Conservation (phyloP, 2,888 invertebrate genomes). For the Epicampocera succincta region DNA sequence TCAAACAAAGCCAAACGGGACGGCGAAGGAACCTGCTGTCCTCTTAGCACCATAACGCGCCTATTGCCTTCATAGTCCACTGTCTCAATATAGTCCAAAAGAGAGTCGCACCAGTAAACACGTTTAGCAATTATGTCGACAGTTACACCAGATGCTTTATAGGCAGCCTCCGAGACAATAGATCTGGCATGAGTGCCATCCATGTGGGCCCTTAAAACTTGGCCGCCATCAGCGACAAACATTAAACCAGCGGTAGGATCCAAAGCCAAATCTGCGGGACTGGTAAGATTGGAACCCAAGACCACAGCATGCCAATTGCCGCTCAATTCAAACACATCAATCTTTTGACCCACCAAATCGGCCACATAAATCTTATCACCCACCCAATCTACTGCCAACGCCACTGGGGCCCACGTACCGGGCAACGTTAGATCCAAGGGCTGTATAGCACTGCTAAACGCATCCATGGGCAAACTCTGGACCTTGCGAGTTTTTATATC, state of each 20-base stretch:
- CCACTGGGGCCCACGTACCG: slow-evolving; percentile 94
- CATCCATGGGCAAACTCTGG: slow-evolving; percentile 82
- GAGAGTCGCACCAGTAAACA: slow-evolving; percentile 97
- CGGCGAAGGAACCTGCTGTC: slow-evolving; percentile 93
- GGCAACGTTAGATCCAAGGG: slow-evolving; percentile 87
- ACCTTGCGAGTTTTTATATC: slow-evolving; percentile 93
- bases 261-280: slow-evolving; percentile 94
- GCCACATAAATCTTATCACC: slow-evolving; percentile 97
- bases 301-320: slow-evolving; percentile 95
- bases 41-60: slow-evolving; percentile 90
- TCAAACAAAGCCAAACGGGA: slow-evolving; percentile 92
- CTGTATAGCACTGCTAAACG: slow-evolving; percentile 81
- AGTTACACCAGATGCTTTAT: slow-evolving; percentile 95
- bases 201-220: slow-evolving; percentile 94
- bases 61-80: slow-evolving; percentile 95
- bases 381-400: slow-evolving; percentile 98
- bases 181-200: slow-evolving; percentile 93
- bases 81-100: slow-evolving; percentile 97
- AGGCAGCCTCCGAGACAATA: slow-evolving; percentile 95
- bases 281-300: slow-evolving; percentile 93
- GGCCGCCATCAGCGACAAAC: slow-evolving; percentile 93
- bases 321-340: slow-evolving; percentile 95
- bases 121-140: slow-evolving; percentile 94
- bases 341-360: slow-evolving; percentile 94
- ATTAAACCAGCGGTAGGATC: slow-evolving; percentile 95